Conservation (phyloP, 2,888 invertebrate genomes). For the Thera britannica region DNA sequence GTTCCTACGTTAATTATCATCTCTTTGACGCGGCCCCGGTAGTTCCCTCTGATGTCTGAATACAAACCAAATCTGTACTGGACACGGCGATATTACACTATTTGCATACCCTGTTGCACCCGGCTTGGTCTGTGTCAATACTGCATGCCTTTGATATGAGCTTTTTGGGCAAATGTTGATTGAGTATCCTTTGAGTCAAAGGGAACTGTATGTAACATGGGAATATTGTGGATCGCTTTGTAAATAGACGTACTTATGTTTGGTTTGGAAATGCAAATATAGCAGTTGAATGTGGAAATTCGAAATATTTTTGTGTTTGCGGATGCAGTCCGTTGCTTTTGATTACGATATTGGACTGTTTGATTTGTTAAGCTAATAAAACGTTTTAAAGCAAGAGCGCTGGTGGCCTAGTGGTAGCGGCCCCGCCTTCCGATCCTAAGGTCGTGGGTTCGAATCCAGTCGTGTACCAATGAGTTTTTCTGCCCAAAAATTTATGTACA, state of each 20-base stretch:
- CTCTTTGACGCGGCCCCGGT: conserved; percentile 22
- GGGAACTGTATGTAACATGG: not conserved
- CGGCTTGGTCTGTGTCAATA: conserved; percentile 15
- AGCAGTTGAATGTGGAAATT: not conserved
- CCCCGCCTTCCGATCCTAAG: no score
- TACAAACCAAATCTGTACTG: conserved; percentile 10
- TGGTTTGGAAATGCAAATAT: conserved; percentile 1
- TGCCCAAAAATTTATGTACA: no score
- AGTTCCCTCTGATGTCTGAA: conserved; percentile 17
- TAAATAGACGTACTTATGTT: not conserved
- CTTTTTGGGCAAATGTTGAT: conserved; percentile 14
- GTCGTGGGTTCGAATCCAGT: no score
- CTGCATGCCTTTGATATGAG: conserved; percentile 18
- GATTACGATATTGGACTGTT: not conserved
- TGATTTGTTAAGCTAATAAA: not conserved
- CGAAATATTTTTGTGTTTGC: not conserved
- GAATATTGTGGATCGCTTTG: conserved; percentile 5
- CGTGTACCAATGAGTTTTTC: no score
- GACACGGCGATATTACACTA: conserved; percentile 20
- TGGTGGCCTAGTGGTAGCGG: no score
- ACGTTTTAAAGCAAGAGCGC: not conserved
- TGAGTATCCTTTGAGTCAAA: conserved; percentile 20
- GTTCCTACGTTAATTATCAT: conserved; percentile 26
- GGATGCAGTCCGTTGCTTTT: not conserved
- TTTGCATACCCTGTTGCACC: conserved; percentile 23